Evolutionary conservation across 2,888 invertebrate genomes (phyloP), one percentile per base, ranked within the genome.

Genomic region (Tridacna crocea): DNA sequence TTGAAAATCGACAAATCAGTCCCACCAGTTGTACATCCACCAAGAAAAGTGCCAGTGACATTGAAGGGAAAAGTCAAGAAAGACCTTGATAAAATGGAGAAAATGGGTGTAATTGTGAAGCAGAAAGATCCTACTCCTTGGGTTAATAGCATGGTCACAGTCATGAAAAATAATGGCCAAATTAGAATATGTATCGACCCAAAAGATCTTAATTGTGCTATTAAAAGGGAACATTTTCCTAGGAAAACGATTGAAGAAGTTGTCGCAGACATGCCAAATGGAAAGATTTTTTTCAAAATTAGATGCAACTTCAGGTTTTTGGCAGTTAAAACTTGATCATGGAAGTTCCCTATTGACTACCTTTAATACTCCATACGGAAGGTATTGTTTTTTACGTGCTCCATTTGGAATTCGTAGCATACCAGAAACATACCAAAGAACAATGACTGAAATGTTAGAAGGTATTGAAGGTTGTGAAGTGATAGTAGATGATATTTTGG

Each of bases 211-310:
- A 86, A 82, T 66, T 55, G 55, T 1, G 84, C 84, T 0, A 76
- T 84, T n/a, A 15, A 63, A 48, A 46, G 82, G 15, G 78, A 82
- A 79, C 82, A 87, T 22, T 82, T 68, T 55, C 80, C 80, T 6
- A 74, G 82, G 81, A 82, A 79, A 61, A 83, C 83, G 3, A 55
- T 79, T 26, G 84, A 82, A 72, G 82, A 84, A 24, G 83, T 82
- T 10, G 80, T 80, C 11, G 60, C 77, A 0, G 70, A 82, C 13
- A 77, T 87, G 76, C 72, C 78, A 22, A 55, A 72, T 51, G 84
- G 80, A 15, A 77, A 74, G 60, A 66, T 83, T 17, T 83, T 84
- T 24, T 24, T 27, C 3, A 79, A 73, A 26, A n/a, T 80, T 58
- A n/a, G 84, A 79, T 36, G 82, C 79, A n/a, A 66, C 74, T 22